Evolutionary conservation across 2,888 invertebrate genomes (phyloP), one percentile per base, ranked within the genome.

Genomic region (Tachina lurida): DNA sequence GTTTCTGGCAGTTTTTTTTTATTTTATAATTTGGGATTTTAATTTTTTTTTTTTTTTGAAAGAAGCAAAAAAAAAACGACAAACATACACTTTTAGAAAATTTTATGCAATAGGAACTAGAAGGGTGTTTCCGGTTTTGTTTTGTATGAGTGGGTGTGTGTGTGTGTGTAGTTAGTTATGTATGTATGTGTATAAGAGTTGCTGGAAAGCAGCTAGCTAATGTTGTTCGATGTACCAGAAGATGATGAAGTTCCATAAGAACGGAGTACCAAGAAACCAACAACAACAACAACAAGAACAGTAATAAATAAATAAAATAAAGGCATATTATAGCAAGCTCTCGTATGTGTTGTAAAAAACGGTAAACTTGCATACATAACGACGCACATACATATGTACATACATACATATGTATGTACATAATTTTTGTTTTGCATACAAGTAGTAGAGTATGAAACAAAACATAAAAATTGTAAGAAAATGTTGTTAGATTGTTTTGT

Each of bases 71-170:
- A 74, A 77, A 56, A 73, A 52, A 39, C 58, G 49, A 60, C 60
- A 67, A 22, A 63, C 62, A 52, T 43, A 75, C 68, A 75, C 68
- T 81, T 75, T 81, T 81, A 75, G 52, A 60, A 80, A 75, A 22
- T 39, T 54, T 54, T 62, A 15, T 68, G 62, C 62, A 71, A 84
- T 84, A 87, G 86, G 87, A 87, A 88, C 88, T 88, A 89, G 88
- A 89, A 89, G 89, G 88, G 88, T 88, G 88, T 87, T 88, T 88
- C 87, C 88, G 87, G 87, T 80, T 74, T 65, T 67, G 65, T 41
- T 73, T 62, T 41, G 22, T 52, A 19, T 58, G 49, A 39, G 41
- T 65, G 63, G 17, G 77, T 31, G 63, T 60, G 67, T 67, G 70
- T 52, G 63, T 81, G 67, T 52, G 67, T 81, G 5, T 68, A 52